A percentile compares a stretch with the other conserved stretches of the same genome.
phyloP scores from a whole-genome alignment of 2,888 invertebrate genomes.

The Chloroclystis v-ata region DNA sequence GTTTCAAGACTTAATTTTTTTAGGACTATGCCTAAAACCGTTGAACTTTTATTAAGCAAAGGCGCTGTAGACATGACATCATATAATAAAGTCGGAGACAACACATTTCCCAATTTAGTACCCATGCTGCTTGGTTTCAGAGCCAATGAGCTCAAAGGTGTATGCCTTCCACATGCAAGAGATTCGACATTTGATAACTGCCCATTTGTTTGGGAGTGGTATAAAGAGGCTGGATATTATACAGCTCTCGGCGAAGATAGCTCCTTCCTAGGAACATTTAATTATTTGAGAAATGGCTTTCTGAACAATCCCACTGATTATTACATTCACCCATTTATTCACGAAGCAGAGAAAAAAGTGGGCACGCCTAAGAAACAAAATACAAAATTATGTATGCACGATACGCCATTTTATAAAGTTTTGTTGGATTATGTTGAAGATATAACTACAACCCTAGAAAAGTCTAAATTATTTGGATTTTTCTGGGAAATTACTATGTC shows the following conservation, averaged over 20 bases:
- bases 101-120: slow-evolving; percentile 94
- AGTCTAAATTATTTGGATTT: slow-evolving; percentile 85
- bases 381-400: slow-evolving; percentile 83
- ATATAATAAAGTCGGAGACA: slow-evolving; percentile 95
- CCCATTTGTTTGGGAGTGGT: slow-evolving; percentile 91
- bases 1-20: slow-evolving; percentile 91
- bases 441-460: slow-evolving; percentile 78
- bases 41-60: slow-evolving; percentile 78
- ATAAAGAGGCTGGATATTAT: slow-evolving; percentile 82
- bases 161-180: slow-evolving; percentile 80
- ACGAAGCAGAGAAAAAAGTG: slow-evolving; percentile 81
- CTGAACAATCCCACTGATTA: slow-evolving; percentile 88
- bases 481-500: slow-evolving; percentile 91
- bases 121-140: slow-evolving; percentile 87
- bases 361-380: slow-evolving; percentile 82
- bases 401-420: slow-evolving; percentile 82
- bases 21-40: slow-evolving; percentile 88
- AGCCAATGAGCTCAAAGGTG: slow-evolving; percentile 79
- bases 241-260: slow-evolving; percentile 92
- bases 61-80: slow-evolving; percentile 88
- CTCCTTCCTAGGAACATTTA: slow-evolving; percentile 87
- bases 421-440: slow-evolving; percentile 84
- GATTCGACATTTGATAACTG: slow-evolving; percentile 86
- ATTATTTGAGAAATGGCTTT: slow-evolving; percentile 88
- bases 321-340: slow-evolving; percentile 86